Evolutionary conservation across 1,140 invertebrate species (phyloP), one percentile per base, ranked within the genome.

Genomic region (Pomacea maculata): DNA sequence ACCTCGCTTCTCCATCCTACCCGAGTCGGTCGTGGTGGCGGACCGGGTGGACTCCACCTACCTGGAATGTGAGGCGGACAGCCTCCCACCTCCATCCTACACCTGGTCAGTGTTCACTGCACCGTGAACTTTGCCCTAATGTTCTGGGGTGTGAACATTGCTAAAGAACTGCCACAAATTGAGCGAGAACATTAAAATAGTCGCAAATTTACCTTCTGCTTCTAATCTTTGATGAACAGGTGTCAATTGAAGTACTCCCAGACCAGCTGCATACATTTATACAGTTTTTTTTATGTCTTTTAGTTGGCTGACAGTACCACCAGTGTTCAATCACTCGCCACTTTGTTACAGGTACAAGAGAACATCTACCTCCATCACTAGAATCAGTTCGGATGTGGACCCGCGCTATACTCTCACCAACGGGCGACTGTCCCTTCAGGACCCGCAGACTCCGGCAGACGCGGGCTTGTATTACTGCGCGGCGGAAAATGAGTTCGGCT

Each of bases 401-500:
- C 14, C 96, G 96, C 93, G 96, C 78, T 96, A 95, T 87, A 98
- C 97, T 3, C 90, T 98, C 14, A 97, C 96, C 87, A 97, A 97
- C 84, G 97, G 97, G 68, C 95, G 95, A 78, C 91, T 99, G 0
- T 97, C 97, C 80, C 98, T 99, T 82, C 94, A 96, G 86, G 93
- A 95, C 86, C 97, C 97, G 10, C 79, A 34, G 25, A 94, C 95
- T 83, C 79, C 84, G n/a, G 83, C 86, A 45, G 97, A 99, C 89
- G 93, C 95, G 89, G 96, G 97, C n/a, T 94, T 94, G 25, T 99
- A 98, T 92, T 96, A 98, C 88, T 99, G 98, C 87, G 95, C 95
- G 84, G 97, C 97, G 17, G 93, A 93, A 19, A 99, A 99, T 91
- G 93, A 94, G 86, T 98, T 94, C 93, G 98, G 98, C n/a, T 94